These are phyloP conservation scores for Galagoides demidoff DNA, from an alignment of 2,797 vertebrate genomes.

Conservation along the genomic window DNA sequence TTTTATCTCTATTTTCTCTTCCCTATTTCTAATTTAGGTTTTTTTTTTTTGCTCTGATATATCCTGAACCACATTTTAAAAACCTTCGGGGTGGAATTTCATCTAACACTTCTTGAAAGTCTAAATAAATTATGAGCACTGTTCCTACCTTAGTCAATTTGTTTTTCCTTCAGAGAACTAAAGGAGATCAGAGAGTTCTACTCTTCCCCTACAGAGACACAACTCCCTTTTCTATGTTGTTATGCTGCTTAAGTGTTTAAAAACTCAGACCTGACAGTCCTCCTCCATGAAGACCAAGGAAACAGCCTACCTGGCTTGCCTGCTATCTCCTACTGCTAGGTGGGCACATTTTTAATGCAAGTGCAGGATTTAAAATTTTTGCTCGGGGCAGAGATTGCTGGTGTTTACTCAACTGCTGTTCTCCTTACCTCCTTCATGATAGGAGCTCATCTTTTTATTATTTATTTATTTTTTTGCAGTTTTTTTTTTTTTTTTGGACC, in stretches of 20 bases:
- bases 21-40: background rate
- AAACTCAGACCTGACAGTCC: background rate
- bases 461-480: too few species aligned
- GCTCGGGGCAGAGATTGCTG: background rate
- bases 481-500: too few species aligned
- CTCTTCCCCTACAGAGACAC: background rate
- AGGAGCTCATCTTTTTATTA: too few species aligned
- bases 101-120: constrained; percentile 28
- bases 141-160: constrained; percentile 21
- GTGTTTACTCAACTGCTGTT: background rate
- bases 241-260: background rate
- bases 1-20: background rate
- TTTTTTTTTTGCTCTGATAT: background rate
- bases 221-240: background rate
- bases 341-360: background rate
- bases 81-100: constrained; percentile 28
- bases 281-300: background rate
- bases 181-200: constrained; percentile 21
- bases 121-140: constrained; percentile 52
- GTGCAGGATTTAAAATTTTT: background rate
- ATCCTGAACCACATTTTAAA: constrained; percentile 15
- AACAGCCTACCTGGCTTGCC: background rate
- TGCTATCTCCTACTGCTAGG: background rate
- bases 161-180: constrained; percentile 37
- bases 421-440: background rate